phyloP scores from a whole-genome alignment of 1,140 invertebrate genomes.

The Zaprionus kolodkinae region DNA sequence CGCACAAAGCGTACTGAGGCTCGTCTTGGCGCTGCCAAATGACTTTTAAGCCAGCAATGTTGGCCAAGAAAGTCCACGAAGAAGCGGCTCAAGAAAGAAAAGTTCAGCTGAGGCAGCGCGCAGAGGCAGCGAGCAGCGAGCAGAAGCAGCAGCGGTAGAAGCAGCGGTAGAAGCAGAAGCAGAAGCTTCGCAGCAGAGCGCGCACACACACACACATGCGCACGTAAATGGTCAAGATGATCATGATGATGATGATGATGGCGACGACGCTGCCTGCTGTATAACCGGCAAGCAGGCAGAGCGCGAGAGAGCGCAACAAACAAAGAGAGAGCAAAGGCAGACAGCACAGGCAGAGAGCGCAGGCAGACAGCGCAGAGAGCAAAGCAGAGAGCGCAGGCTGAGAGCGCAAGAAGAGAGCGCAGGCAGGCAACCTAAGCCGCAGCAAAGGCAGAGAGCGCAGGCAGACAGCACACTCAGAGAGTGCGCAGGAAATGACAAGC shows the following conservation, averaged over 20 bases:
- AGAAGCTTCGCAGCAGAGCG: slow-evolving; percentile 31
- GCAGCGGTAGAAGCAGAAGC: slow-evolving; percentile 11
- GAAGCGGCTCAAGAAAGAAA: slow-evolving; percentile 65
- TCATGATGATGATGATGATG: slow-evolving; percentile 30
- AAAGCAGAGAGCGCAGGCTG: neutral
- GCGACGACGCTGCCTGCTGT: slow-evolving; percentile 9
- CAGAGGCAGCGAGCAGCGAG: neutral
- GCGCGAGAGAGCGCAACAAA: slow-evolving; percentile 33
- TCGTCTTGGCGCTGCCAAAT: slow-evolving; percentile 72
- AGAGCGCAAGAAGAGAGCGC: slow-evolving; percentile 25
- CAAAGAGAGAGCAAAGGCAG: slow-evolving; percentile 7
- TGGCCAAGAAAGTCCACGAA: slow-evolving; percentile 80
- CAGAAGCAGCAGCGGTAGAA: neutral
- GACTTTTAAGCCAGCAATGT: slow-evolving; percentile 76
- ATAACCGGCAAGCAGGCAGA: slow-evolving; percentile 35
- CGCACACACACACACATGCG: slow-evolving; percentile 11
- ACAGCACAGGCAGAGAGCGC: slow-evolving; percentile 5
- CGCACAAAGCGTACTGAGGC: slow-evolving; percentile 75
- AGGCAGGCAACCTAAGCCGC: too few species aligned
- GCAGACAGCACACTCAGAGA: neutral
- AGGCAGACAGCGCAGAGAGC: neutral
- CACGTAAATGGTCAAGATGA: slow-evolving; percentile 67
- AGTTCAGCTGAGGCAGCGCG: slow-evolving; percentile 43
- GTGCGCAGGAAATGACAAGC: slow-evolving; percentile 20
- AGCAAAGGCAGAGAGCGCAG: slow-evolving; percentile 20